phyloP scores from a whole-genome alignment of 2,797 vertebrate genomes.

The Heliangelus exortis region DNA sequence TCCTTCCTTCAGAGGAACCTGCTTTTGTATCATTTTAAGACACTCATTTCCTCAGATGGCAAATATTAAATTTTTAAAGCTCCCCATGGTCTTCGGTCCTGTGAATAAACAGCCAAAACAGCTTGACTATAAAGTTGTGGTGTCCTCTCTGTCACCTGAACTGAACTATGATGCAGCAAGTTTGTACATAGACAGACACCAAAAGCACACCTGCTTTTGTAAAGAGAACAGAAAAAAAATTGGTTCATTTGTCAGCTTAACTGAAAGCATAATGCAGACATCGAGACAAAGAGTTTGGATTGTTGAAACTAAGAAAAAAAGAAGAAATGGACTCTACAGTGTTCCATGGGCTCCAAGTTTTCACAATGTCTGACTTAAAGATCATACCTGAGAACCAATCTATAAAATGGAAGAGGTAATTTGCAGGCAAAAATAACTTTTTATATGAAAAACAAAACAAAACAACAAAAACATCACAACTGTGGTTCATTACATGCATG shows the following conservation, averaged over 20 bases:
- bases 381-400: background rate
- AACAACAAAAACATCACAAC: rapidly evolving
- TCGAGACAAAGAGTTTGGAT: background rate
- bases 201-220: background rate
- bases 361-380: background rate
- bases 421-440: background rate
- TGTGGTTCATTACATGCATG: background rate
- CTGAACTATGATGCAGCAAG: background rate
- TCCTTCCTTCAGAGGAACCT: background rate
- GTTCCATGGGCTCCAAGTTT: background rate
- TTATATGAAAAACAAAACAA: background rate
- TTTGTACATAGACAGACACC: background rate
- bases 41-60: background rate
- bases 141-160: background rate
- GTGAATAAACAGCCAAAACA: background rate
- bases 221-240: background rate
- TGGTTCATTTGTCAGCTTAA: background rate
- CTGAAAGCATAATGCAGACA: background rate
- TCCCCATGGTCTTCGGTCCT: background rate
- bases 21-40: background rate
- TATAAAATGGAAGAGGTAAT: background rate
- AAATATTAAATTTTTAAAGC: background rate
- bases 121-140: background rate
- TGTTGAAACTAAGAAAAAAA: background rate
- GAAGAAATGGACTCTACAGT: background rate